Conservation (phyloP, 2,797 vertebrate species). For the Graptemys geographica region DNA sequence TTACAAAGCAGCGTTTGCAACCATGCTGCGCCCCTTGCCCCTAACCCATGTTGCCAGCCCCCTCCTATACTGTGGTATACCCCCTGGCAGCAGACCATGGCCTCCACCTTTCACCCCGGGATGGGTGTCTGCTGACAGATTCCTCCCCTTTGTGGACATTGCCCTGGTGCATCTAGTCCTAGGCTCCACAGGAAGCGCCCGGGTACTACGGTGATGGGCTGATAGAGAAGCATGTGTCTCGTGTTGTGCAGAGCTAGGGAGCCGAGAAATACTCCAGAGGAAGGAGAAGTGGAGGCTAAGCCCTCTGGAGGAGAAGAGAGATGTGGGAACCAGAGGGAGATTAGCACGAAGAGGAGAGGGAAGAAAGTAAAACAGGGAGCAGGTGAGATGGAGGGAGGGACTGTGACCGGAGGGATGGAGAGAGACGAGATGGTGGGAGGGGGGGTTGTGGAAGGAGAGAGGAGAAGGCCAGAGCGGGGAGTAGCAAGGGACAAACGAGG, state of each 20-base stretch:
- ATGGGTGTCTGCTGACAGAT: background rate
- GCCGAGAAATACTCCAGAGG: too few species aligned
- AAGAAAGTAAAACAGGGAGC: background rate
- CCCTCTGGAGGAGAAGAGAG: background rate
- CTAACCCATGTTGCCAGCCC: background rate
- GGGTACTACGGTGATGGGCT: background rate
- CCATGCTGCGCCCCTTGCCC: background rate
- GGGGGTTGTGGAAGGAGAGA: background rate
- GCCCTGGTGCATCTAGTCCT: background rate
- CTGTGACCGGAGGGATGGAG: background rate
- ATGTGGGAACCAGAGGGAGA: background rate
- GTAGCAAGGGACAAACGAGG: background rate
- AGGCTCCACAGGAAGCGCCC: background rate
- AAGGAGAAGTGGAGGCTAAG: background rate
- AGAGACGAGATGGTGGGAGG: background rate
- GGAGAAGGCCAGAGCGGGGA: background rate
- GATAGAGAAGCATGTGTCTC: background rate
- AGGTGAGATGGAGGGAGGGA: background rate
- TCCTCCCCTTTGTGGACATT: background rate
- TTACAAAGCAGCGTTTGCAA: background rate
- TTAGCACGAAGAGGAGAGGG: background rate
- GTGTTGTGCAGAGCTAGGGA: background rate
- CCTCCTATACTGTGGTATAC: rapidly evolving
- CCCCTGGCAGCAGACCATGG: background rate
- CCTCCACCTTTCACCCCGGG: background rate